Conservation (phyloP, 2,797 vertebrate species). For the Halcyon smyrnensis region DNA sequence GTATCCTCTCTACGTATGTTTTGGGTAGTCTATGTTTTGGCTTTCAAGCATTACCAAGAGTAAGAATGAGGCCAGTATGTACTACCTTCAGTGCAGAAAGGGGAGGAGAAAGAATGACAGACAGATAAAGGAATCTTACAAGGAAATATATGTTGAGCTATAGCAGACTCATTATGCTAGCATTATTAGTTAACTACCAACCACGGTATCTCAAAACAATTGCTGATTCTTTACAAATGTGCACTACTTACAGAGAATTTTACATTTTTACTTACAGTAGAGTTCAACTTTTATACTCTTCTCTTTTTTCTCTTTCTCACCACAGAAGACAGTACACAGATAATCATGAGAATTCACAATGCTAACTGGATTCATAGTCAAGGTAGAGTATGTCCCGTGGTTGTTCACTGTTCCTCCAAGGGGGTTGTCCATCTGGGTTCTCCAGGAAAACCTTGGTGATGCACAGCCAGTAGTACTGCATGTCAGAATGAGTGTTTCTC, state of each 20-base stretch:
- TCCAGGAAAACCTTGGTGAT: constrained; percentile 84
- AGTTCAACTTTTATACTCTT: constrained; percentile 75
- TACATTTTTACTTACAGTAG: constrained; percentile 86
- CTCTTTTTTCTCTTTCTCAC: constrained; percentile 36
- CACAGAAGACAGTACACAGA: constrained; percentile 83
- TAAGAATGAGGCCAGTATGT: neutral
- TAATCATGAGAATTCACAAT: constrained; percentile 79
- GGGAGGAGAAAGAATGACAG: neutral
- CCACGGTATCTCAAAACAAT: neutral
- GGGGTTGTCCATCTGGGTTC: constrained; percentile 67
- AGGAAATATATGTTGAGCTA: neutral
- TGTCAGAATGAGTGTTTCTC: constrained; percentile 75
- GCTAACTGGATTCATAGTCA: constrained; percentile 80
- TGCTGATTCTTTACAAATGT: neutral
- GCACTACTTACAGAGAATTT: neutral
- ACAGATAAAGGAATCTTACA: neutral
- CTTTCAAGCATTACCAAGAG: neutral
- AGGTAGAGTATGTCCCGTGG: constrained; percentile 54
- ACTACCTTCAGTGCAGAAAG: neutral
- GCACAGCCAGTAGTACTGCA: constrained; percentile 82
- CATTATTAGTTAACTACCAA: neutral
- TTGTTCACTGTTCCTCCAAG: constrained; percentile 37
- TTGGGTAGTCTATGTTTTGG: neutral
- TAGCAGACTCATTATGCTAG: neutral
- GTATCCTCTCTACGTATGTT: neutral